Base-by-base conservation (phyloP, 1,140 invertebrate genomes). In the Trinorchestia longiramus region DNA sequence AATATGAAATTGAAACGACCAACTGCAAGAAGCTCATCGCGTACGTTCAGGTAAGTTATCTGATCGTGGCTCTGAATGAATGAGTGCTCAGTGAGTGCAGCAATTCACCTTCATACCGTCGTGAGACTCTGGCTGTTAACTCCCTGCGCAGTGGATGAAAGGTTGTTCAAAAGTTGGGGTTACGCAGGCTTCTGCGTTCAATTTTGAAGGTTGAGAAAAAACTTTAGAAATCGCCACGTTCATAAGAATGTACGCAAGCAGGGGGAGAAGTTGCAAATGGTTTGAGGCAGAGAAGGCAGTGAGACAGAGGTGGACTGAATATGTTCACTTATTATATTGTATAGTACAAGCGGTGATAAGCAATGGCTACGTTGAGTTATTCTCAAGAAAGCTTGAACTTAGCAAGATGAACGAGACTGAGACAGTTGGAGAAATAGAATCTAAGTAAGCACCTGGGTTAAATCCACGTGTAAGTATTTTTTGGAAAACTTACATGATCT, bases 11-110 rank as follows among this genome's bases (percentile, higher is more conserved):
- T 43, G 92, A 94, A n/a, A 45, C 92, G 36, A 94, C 92, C 43
- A 94, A 94, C 92, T 94, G 92, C 44, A 94, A 94, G 92, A 94
- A 94, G 92, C 92, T 94, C 92, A 36, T 94, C 43, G 92, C 36
- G 41, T 94, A 94, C 92, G 92, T 94, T 47, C 92, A 94, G 92
- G 92, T 94, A 40, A 45, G 92, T 47, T 11, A 4, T 91, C 11
- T 43, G 8, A 11, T 87, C 36, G 87, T 87, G 87, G 11, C 87
- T 87, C 41, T 87, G 6, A 87, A 8, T 87, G 36, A 19, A 77
- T 77, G 40, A n/a, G n/a, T n/a, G n/a, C n/a, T 77, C 40, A 77
- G 40, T 77, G 40, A 40, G 17, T 77, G n/a, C n/a, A n/a, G n/a
- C n/a, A n/a, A n/a, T n/a, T n/a, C n/a, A 8, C 87, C 8, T 41